phyloP scores from a whole-genome alignment of 2,113 vertebrate genomes.

The Phoenicopterus ruber region DNA sequence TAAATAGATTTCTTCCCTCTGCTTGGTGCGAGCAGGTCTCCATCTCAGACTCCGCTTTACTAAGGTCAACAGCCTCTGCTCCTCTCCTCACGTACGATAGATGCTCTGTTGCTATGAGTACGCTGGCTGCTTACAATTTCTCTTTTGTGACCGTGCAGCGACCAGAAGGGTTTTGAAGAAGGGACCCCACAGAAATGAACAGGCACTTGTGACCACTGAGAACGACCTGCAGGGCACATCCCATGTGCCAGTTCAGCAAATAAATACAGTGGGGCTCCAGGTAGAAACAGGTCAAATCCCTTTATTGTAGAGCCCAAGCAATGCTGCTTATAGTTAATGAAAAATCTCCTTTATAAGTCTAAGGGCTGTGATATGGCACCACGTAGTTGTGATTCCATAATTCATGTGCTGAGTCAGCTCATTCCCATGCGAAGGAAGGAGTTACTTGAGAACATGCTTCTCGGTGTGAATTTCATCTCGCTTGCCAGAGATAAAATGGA shows the following conservation, averaged over 20 bases:
- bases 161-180: background rate
- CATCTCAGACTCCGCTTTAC: background rate
- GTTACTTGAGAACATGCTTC: background rate
- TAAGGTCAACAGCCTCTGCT: background rate
- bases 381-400: background rate
- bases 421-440: background rate
- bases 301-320: background rate
- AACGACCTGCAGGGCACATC: background rate
- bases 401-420: constrained; percentile 19
- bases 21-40: background rate
- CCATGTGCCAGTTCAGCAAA: background rate
- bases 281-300: background rate
- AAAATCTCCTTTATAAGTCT: background rate
- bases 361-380: background rate
- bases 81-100: accelerated
- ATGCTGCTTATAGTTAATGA: background rate
- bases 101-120: background rate
- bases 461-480: constrained; percentile 30
- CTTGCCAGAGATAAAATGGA: constrained; percentile 35
- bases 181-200: background rate
- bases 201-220: background rate
- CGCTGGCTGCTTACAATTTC: background rate
- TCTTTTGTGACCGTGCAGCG: background rate
- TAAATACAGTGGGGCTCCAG: background rate
- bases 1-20: background rate